Conservation (phyloP, 1,140 invertebrate species). For the Drosophila orosa region DNA sequence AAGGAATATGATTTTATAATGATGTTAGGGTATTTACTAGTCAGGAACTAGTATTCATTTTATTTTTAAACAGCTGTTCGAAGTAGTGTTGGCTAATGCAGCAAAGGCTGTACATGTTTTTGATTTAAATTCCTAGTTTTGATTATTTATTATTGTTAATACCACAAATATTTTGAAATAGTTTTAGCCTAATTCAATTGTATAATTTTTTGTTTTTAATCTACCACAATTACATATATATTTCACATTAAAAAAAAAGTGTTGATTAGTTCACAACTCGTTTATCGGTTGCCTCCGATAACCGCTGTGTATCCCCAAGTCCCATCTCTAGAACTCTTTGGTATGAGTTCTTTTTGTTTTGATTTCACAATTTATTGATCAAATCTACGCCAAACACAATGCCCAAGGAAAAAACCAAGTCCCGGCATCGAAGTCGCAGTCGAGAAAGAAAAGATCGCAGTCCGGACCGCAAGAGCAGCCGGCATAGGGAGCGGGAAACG, state of each 20-base stretch:
- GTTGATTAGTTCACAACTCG: not conserved
- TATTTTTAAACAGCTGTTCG: not conserved
- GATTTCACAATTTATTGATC: constrained; percentile 37
- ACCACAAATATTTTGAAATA: not conserved
- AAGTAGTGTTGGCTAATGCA: constrained; percentile 2
- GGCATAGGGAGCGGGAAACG: constrained; percentile 33
- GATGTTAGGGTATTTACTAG: constrained; percentile 6
- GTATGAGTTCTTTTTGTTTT: constrained; percentile 15
- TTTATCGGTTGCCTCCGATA: not conserved
- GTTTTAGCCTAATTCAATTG: not conserved
- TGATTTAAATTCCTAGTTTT: not conserved
- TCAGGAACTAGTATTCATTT: not conserved
- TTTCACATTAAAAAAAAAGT: not conserved
- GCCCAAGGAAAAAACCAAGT: constrained; percentile 60
- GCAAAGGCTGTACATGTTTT: too few relatives aligned
- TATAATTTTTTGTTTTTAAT: not conserved
- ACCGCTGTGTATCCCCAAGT: too few relatives aligned
- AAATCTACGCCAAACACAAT: constrained; percentile 14
- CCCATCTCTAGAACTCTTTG: constrained; percentile 2
- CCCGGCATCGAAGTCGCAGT: constrained; percentile 50
- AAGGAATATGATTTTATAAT: accelerated
- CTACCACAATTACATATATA: too few relatives aligned
- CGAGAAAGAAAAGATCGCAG: constrained; percentile 12
- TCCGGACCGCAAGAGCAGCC: constrained; percentile 22
- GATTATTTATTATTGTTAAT: not conserved